Evolutionary conservation across 2,113 vertebrate species (phyloP), one percentile per base, ranked within the genome.

Genomic region (Kryptolebias marmoratus): DNA sequence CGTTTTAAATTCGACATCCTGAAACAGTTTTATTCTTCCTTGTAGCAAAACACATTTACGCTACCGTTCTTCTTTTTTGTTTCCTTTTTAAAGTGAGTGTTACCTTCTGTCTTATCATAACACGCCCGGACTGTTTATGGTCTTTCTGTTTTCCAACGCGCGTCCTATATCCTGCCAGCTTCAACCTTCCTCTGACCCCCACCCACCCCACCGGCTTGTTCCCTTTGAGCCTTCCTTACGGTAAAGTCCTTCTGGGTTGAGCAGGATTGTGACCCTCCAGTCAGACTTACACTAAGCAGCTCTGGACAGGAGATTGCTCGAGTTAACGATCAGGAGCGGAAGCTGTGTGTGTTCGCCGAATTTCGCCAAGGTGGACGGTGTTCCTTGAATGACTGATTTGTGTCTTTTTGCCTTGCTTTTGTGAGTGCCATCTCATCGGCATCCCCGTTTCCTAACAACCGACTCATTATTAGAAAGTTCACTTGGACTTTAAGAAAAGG

Each of bases 231-330:
- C 77, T 77, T 70, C 61, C 65, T 81, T 83, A 54, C 32, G 54
- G 50, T 79, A 84, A 88, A 86, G 76, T 85, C 75, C 48, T 36
- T 66, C 74, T 48, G 68, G 62, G 64, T 68, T 77, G 81, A 87
- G 76, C 80, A 71, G 80, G 81, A 91, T 84, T 85, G 75, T 67
- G 75, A 66, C 53, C 68, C 66, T 77, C 62, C 64, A 71, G 67
- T 39, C 79, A 74, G 87, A 82, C 75, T 90, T 88, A 89, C 30
- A 42, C 45, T 90, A 91, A 92, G 89, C 87, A 86, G 90, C 86
- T 90, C 90, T 89, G 59, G 59, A 81, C 64, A 75, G 77, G 83
- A 87, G 85, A 88, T 89, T 90, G 86, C 85, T 81, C 79, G 79
- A 54, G 65, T 72, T 86, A 84, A 78, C 87, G 73, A 84, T 62